A percentile compares a stretch with the other conserved stretches of the same genome.
phyloP scores from a whole-genome alignment of 2,113 vertebrate genomes.

The Hemiprocne comata region DNA sequence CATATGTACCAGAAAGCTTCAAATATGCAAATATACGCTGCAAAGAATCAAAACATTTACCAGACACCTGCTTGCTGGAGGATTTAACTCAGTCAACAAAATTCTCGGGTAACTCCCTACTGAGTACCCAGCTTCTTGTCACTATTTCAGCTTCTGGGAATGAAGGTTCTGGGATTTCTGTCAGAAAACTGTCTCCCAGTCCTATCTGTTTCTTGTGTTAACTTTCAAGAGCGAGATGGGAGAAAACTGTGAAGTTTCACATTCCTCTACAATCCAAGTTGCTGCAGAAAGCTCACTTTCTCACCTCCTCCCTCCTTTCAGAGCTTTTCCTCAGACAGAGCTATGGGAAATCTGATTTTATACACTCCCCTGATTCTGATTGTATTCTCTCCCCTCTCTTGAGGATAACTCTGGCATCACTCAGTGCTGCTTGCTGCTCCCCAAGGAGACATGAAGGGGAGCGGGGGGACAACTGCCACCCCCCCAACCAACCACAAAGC shows the following conservation, averaged over 20 bases:
- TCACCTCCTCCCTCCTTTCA: slow-evolving; percentile 34
- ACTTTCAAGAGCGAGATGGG: slow-evolving; percentile 51
- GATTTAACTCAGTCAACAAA: slow-evolving; percentile 63
- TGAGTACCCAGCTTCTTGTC: slow-evolving; percentile 51
- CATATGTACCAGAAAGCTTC: slow-evolving; percentile 30
- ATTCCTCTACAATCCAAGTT: slow-evolving; percentile 36
- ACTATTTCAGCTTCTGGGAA: slow-evolving; percentile 37
- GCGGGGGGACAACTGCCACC: background rate
- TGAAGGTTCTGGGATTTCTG: slow-evolving; percentile 64
- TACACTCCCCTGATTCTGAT: background rate
- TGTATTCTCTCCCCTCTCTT: background rate
- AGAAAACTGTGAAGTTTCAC: slow-evolving; percentile 65
- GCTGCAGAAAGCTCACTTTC: slow-evolving; percentile 2
- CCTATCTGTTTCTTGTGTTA: slow-evolving; percentile 52
- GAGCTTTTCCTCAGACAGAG: background rate
- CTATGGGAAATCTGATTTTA: background rate
- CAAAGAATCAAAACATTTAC: slow-evolving; percentile 70
- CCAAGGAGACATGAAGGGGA: background rate
- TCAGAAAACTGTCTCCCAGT: slow-evolving; percentile 63
- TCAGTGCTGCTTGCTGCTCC: background rate
- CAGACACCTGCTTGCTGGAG: slow-evolving; percentile 51
- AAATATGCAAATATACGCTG: slow-evolving; percentile 54
- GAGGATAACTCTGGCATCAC: background rate
- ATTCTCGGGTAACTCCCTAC: slow-evolving; percentile 32
- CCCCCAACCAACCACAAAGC: background rate